Base-by-base conservation (phyloP, 2,113 vertebrate genomes). In the Sinosuthora webbiana region DNA sequence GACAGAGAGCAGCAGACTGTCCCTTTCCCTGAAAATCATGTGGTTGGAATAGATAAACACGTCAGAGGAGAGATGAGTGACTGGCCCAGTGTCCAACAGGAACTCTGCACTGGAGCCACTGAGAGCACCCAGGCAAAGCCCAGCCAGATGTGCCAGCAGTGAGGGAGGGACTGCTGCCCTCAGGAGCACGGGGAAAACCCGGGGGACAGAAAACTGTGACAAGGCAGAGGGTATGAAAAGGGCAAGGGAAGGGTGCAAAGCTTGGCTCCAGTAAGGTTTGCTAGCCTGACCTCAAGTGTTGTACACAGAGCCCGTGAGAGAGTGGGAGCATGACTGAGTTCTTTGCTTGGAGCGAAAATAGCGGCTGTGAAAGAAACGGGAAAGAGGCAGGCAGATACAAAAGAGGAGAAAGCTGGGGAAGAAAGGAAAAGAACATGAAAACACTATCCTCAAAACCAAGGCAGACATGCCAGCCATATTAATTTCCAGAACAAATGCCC, bases 361-460 rank as follows among this genome's bases (percentile, higher is more conserved):
- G 64, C 0, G 13, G 20, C 85, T 68, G 85, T 88, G 76, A 96
- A 96, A 95, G 91, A 80, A 91, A 86, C 0, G 15, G 42, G 59
- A 77, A 90, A 81, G 56, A 93, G 22, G 56, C 85, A 95, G 71
- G 64, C 71, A 96, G 56, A 70, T 44, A 96, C 63, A 94, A 94
- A 96, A 92, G 88, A 74, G 88, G 83, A 81, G 64, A 90, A 96
- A 94, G 76, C 88, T 50, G 37, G 20, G 62, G 79, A 93, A 94
- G 52, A 94, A 96, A 90, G 78, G 90, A 83, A 96, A 83, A 65
- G 83, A 83, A 75, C 68, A 89, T 89, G 83, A 94, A 96, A 97
- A 95, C 85, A 78, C 76, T 90, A 59, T 56, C 12, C 92, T 90
- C 33, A 70, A 86, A 95, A 83, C 49, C 60, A 78, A 92, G 77